Base-by-base conservation (phyloP, 2,797 vertebrate species). In the Enteromius unitaeniatus region DNA sequence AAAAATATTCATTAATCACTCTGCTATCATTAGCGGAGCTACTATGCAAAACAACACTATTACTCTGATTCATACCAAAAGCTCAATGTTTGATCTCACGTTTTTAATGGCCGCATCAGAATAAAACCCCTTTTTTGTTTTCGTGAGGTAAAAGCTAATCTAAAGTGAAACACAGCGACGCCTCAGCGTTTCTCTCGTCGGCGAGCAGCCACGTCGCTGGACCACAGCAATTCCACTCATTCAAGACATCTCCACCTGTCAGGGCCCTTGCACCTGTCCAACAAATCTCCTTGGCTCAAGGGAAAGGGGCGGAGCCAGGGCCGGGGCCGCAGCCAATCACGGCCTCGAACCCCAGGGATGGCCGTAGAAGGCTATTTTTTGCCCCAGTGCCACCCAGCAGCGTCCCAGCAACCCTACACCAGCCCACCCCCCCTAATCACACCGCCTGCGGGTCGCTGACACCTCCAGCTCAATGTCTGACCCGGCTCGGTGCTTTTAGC, bases 311-410 rank as follows among this genome's bases (percentile, higher is more conserved):
- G 82, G 74, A 49, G 17, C 23, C 40, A 31, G 47, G 34, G 65
- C 23, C 40, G 31, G 45, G 62, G 77, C 55, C 60, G 42, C 89
- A 88, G 78, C 90, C 88, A 92, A 92, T 89, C 86, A 47, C 60
- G 83, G 76, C 2, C 42, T 53, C 17, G 15, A 64, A 86, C 81
- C 86, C 45, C 80, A 78, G 84, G 82, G 86, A 90, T 92, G 87
- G 81, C 92, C 92, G 91, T 90, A 93, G 86, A 93, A 86, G 88
- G 93, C 65, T 87, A 87, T 90, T 85, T 89, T 79, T 37, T 47
- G 78, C 68, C 53, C 76, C 0, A 77, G 64, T 84, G 79, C 75
- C 79, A 79, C 76, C 64, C 77, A 82, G 58, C 76, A 79, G 79
- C 55, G 28, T 72, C 80, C 34, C 62, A 69, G 86, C 45, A 87